phyloP scores from a whole-genome alignment of 2,888 invertebrate species.

The Folsomia candida region DNA sequence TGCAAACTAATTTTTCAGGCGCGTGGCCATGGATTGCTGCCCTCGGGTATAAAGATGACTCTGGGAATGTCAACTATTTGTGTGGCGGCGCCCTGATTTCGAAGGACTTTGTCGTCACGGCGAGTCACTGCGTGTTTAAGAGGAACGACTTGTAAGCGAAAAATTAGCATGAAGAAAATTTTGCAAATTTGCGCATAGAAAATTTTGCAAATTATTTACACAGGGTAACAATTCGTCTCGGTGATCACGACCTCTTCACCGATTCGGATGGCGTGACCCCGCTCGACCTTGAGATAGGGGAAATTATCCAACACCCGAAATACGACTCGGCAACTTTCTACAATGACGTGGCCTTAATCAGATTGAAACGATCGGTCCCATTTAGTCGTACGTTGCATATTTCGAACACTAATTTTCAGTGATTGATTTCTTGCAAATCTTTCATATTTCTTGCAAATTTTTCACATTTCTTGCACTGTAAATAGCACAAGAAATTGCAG shows the following conservation, averaged over 20 bases:
- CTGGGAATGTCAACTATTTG: slow-evolving; percentile 50
- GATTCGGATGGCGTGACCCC: slow-evolving; percentile 64
- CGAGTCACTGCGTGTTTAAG: slow-evolving; percentile 70
- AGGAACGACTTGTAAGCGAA: slow-evolving; percentile 62
- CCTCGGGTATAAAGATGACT: slow-evolving; percentile 64
- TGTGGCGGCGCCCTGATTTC: slow-evolving; percentile 73
- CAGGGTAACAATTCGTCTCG: slow-evolving; percentile 69
- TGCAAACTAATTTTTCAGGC: slow-evolving; percentile 60
- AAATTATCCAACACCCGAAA: slow-evolving; percentile 65
- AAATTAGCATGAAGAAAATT: neutral
- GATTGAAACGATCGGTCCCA: slow-evolving; percentile 60
- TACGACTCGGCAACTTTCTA: slow-evolving; percentile 65
- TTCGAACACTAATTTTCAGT: too few species aligned
- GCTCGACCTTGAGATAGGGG: slow-evolving; percentile 64
- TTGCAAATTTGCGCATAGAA: too few species aligned
- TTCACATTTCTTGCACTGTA: too few species aligned
- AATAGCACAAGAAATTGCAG: too few species aligned
- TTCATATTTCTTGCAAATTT: too few species aligned
- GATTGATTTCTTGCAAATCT: too few species aligned
- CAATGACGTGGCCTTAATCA: slow-evolving; percentile 71
- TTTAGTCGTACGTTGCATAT: slow-evolving; percentile 61
- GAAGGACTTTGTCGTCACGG: slow-evolving; percentile 70
- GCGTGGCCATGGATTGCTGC: slow-evolving; percentile 79
- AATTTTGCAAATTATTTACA: slow-evolving; percentile 1
- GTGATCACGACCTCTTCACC: slow-evolving; percentile 70